A percentile compares a stretch with the other conserved stretches of the same genome.
phyloP scores from a whole-genome alignment of 2,888 invertebrate species.

The Eudasyphora cyanicolor region DNA sequence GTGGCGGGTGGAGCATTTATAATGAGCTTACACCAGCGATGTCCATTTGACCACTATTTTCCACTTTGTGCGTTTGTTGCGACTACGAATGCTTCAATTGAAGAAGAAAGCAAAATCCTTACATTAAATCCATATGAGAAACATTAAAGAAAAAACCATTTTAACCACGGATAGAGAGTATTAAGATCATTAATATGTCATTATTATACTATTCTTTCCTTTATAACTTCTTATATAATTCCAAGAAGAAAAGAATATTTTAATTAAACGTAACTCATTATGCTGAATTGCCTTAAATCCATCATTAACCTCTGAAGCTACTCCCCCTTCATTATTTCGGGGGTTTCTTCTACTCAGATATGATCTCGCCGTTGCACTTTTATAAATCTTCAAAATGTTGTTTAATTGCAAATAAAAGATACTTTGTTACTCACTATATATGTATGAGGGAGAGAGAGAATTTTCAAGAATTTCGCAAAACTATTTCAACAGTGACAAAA shows the following conservation, averaged over 20 bases:
- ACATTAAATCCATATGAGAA: no score
- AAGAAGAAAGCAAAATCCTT: neutral
- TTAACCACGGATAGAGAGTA: no score
- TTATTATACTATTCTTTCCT: neutral
- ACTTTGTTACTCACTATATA: no score
- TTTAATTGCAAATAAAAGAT: conserved; percentile 49
- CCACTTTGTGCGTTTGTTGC: no score
- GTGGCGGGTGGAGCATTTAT: no score
- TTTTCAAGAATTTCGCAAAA: conserved; percentile 16
- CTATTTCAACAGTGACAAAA: conserved; percentile 23
- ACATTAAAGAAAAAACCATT: no score
- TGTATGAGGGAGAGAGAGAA: neutral
- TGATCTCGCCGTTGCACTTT: conserved; percentile 14
- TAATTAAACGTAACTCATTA: conserved; percentile 25
- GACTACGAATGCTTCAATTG: neutral
- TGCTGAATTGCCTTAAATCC: neutral
- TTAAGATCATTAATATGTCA: neutral
- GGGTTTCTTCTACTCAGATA: neutral
- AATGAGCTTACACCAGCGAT: no score
- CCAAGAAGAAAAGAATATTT: neutral
- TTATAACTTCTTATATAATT: neutral
- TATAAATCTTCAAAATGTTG: conserved; percentile 22
- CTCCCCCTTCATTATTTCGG: neutral
- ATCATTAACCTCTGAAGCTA: neutral
- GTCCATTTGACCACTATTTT: no score